These are phyloP conservation scores for Diabrotica virgifera DNA, from an alignment of 1,140 invertebrate genomes.

Conservation along the genomic window DNA sequence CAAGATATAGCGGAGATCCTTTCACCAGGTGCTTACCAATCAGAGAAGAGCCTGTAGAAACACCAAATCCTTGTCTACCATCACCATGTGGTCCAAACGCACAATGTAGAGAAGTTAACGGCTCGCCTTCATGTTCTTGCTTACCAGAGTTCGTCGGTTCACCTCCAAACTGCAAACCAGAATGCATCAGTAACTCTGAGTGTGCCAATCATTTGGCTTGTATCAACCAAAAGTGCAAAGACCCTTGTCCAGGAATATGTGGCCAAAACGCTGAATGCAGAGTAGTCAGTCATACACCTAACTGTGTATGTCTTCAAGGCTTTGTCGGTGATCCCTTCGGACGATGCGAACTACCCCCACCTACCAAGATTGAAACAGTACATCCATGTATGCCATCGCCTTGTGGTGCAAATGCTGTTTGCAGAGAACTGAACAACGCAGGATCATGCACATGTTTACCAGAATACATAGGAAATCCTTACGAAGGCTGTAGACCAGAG, in stretches of 20 bases:
- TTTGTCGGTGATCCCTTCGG: constrained; percentile 63
- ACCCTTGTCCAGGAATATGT: constrained; percentile 65
- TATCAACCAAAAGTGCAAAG: constrained; percentile 61
- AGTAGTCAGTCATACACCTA: constrained; percentile 62
- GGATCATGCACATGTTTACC: constrained; percentile 66
- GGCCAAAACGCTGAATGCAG: constrained; percentile 64
- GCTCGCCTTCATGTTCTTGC: constrained; percentile 65
- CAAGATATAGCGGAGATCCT: constrained; percentile 61
- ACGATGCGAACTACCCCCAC: constrained; percentile 46
- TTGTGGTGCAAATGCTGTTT: constrained; percentile 67
- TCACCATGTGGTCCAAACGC: constrained; percentile 78
- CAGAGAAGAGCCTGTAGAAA: constrained; percentile 39
- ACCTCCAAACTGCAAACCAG: constrained; percentile 71
- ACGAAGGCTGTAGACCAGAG: constrained; percentile 68
- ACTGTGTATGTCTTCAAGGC: constrained; percentile 58
- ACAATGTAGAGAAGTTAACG: constrained; percentile 62
- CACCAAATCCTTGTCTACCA: constrained; percentile 64
- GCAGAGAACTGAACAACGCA: constrained; percentile 59
- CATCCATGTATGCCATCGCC: constrained; percentile 63
- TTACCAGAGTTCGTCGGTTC: constrained; percentile 67
- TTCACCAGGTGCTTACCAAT: constrained; percentile 56
- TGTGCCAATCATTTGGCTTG: constrained; percentile 63
- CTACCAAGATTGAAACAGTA: constrained; percentile 20
- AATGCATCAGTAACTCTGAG: constrained; percentile 67
- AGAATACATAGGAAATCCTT: constrained; percentile 71